Evolutionary conservation across 2,113 vertebrate species (phyloP).

Genomic region (Trichechus manatus): DNA sequence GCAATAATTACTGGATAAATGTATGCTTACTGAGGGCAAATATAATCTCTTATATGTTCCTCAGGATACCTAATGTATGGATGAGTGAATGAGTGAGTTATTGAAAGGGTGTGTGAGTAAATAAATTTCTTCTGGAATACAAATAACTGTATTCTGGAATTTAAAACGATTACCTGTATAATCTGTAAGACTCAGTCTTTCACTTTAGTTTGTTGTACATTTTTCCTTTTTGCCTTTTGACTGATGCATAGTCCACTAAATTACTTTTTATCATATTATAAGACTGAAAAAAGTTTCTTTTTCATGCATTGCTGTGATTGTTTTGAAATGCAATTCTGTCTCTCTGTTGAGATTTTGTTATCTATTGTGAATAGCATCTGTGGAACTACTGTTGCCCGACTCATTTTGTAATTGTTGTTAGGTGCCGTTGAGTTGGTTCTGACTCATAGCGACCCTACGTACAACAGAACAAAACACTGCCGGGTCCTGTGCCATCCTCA

Average conservation of each 20-base stretch:
- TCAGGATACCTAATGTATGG: fast-evolving
- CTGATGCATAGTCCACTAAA: neutral
- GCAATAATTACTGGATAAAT: fast-evolving
- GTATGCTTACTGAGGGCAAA: no score
- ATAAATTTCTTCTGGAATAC: fast-evolving
- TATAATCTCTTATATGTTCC: fast-evolving
- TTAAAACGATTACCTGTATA: fast-evolving
- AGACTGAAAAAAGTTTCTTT: neutral
- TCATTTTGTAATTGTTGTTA: neutral
- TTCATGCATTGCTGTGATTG: neutral
- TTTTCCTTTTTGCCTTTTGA: neutral
- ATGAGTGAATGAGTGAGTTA: no score
- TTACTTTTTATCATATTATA: neutral
- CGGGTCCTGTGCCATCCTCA: no score
- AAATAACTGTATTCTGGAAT: neutral
- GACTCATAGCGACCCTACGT: no score
- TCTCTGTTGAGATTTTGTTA: slow-evolving; percentile 67
- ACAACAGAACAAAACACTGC: no score
- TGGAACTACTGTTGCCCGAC: slow-evolving; percentile 55
- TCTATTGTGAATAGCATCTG: slow-evolving; percentile 71
- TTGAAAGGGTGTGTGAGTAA: neutral
- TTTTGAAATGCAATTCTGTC: slow-evolving; percentile 42
- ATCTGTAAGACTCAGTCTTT: fast-evolving
- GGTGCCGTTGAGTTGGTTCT: no score
- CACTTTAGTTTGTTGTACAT: fast-evolving